Evolutionary conservation across 1,140 invertebrate genomes (phyloP).

Genomic region (Drosophila bifasciata): DNA sequence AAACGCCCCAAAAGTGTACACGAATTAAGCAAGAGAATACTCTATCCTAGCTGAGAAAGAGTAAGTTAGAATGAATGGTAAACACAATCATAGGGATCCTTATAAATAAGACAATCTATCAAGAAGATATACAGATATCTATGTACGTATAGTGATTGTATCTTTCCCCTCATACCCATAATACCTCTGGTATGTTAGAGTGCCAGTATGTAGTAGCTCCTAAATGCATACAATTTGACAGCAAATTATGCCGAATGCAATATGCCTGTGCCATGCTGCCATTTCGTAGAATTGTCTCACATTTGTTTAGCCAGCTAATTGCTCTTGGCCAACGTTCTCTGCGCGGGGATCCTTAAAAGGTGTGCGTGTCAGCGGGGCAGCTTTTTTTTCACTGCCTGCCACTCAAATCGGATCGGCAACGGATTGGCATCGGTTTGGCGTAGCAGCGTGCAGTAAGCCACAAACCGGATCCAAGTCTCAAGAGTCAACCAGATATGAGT

Average conservation of each 20-base stretch:
- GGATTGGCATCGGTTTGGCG: no score
- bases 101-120: background rate
- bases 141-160: no score
- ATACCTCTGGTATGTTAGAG: no score
- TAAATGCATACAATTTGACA: constrained; percentile 44
- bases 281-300: constrained; percentile 44
- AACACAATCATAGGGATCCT: no score
- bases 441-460: constrained; percentile 26
- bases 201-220: constrained; percentile 16
- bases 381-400: constrained; percentile 37
- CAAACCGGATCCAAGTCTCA: constrained; percentile 53
- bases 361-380: constrained; percentile 43
- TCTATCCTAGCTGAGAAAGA: background rate
- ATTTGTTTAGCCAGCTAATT: constrained; percentile 52
- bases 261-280: constrained; percentile 22
- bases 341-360: constrained; percentile 44
- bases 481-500: constrained; percentile 15
- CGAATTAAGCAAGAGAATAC: constrained; percentile 8
- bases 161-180: no score
- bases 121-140: no score
- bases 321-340: constrained; percentile 42
- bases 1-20: constrained; percentile 28
- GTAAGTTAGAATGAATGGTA: no score
- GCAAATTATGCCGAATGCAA: constrained; percentile 47
- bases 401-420: no score